phyloP scores from a whole-genome alignment of 2,888 invertebrate species.

The Leptarthrus brevirostris region DNA sequence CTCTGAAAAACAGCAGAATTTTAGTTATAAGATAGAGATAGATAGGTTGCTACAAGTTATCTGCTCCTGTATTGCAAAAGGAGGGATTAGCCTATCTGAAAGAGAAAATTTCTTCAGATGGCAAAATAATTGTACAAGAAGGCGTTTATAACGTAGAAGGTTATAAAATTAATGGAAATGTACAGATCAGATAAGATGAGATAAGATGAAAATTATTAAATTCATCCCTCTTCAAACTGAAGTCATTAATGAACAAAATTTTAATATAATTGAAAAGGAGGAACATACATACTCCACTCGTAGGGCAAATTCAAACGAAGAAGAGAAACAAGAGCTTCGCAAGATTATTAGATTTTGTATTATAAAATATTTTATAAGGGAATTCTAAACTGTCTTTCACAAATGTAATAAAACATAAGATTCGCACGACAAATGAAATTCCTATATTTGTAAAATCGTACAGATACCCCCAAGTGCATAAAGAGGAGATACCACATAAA shows the following conservation, averaged over 20 bases:
- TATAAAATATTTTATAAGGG: neutral
- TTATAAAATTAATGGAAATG: neutral
- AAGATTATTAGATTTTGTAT: neutral
- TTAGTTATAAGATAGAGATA: neutral
- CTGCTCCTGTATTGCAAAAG: neutral
- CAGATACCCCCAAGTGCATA: neutral
- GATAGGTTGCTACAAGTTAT: neutral
- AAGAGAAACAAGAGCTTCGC: neutral
- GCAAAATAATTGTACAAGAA: constrained; percentile 4
- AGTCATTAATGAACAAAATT: neutral
- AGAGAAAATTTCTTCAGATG: constrained; percentile 7
- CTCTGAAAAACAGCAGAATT: neutral
- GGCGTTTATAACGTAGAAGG: constrained; percentile 2
- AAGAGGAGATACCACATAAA: neutral
- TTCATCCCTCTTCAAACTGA: neutral
- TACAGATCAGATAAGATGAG: neutral
- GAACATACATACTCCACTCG: neutral
- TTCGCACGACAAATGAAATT: neutral
- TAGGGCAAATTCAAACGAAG: neutral
- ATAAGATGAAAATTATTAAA: neutral
- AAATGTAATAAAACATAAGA: neutral
- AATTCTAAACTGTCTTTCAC: neutral
- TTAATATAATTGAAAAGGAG: neutral
- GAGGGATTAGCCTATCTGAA: neutral
- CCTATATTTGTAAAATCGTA: neutral